Conservation (phyloP, 2,797 vertebrate genomes). For the Enteromius unitaeniatus region DNA sequence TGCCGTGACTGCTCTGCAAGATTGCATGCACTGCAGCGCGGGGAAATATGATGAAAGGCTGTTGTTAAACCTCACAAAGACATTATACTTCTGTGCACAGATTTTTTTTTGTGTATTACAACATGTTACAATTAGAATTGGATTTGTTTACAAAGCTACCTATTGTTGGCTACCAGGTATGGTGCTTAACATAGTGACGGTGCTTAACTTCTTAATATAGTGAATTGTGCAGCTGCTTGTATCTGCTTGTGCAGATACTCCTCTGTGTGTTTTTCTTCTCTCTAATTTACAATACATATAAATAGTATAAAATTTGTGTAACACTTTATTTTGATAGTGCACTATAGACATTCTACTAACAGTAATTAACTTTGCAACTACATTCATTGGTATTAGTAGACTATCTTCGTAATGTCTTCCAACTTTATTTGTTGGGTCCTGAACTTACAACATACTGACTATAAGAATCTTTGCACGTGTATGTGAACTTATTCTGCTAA, state of each 20-base stretch:
- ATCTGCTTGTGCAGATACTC: not conserved
- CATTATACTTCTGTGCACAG: not conserved
- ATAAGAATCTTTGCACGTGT: too few species aligned
- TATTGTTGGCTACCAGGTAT: not conserved
- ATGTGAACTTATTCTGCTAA: too few species aligned
- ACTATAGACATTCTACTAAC: too few species aligned
- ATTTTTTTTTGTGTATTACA: not conserved
- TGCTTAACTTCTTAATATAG: too few species aligned
- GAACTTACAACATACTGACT: too few species aligned
- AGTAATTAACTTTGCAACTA: too few species aligned
- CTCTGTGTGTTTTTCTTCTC: not conserved
- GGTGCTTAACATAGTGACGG: not conserved
- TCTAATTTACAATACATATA: not conserved
- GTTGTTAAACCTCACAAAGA: constrained; percentile 14
- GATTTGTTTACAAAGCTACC: not conserved
- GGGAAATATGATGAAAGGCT: constrained; percentile 3
- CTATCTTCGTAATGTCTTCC: too few species aligned
- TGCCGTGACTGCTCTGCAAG: not conserved
- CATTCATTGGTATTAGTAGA: too few species aligned
- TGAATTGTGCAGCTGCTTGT: not conserved
- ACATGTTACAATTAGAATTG: not conserved
- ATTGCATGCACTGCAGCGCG: not conserved
- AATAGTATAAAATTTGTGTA: not conserved
- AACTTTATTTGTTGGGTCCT: too few species aligned
- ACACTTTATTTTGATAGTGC: too few species aligned